phyloP scores from a whole-genome alignment of 2,797 vertebrate species.

The Cyprinodon diabolis region DNA sequence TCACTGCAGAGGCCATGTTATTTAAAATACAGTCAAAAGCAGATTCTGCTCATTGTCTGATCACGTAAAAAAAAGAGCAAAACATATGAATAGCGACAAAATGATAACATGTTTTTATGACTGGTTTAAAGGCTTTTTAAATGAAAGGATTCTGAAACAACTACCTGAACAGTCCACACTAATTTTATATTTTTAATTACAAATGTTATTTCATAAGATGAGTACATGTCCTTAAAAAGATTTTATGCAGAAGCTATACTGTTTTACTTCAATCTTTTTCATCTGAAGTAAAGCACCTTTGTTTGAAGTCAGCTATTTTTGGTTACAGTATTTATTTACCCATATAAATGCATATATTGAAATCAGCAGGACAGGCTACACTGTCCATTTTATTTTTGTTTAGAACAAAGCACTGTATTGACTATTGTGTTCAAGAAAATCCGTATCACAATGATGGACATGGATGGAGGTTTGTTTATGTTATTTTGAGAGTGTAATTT shows the following conservation, averaged over 20 bases:
- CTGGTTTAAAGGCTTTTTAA: conserved; percentile 28
- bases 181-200: conserved; percentile 55
- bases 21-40: background rate
- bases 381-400: conserved; percentile 44
- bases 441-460: too few species aligned
- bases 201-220: conserved; percentile 40
- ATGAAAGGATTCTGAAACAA: conserved; percentile 50
- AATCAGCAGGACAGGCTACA: conserved; percentile 46
- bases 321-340: conserved; percentile 28
- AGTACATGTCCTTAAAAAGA: conserved; percentile 64
- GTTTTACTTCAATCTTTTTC: conserved; percentile 3
- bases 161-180: conserved; percentile 38
- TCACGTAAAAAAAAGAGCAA: background rate
- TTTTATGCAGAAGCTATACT: conserved; percentile 16
- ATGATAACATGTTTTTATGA: conserved; percentile 1
- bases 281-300: too few species aligned
- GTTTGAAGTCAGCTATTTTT: background rate
- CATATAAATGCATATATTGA: conserved; percentile 31
- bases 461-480: too few species aligned
- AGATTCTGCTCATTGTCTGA: background rate
- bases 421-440: conserved; percentile 61
- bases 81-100: conserved; percentile 1
- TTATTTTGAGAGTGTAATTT: too few species aligned
- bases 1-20: background rate
- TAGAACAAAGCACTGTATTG: conserved; percentile 62